Percentiles rank a stretch among this genome's conserved stretches.
These are phyloP conservation scores for Limnephilus auricula DNA, from an alignment of 2,888 invertebrate genomes.

Conservation along the genomic window DNA sequence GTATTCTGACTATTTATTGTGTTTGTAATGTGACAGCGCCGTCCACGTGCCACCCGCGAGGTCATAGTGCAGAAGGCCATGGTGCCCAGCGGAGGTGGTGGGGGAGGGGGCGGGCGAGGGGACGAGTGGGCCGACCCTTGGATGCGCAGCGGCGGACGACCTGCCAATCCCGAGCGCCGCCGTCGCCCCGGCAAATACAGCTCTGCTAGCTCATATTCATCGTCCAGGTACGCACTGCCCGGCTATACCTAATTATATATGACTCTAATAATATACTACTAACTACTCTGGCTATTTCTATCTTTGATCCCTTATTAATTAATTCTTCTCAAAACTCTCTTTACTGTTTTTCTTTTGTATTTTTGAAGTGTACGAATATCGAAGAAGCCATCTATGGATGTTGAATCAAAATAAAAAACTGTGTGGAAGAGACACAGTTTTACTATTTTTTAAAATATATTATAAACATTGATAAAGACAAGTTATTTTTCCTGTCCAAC, in stretches of 20 bases:
- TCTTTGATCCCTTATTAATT: background rate
- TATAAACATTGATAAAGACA: too few relatives aligned
- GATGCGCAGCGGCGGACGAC: slow-evolving; percentile 82
- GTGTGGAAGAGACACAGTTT: too few relatives aligned
- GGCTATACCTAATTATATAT: background rate
- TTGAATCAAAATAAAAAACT: too few relatives aligned
- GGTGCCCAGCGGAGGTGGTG: background rate
- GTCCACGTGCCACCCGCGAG: slow-evolving; percentile 82
- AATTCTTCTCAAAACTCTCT: background rate
- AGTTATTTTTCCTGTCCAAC: too few relatives aligned
- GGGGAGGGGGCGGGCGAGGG: slow-evolving; percentile 72
- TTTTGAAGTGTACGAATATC: too few relatives aligned
- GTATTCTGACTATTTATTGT: background rate
- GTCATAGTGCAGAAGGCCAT: slow-evolving; percentile 84
- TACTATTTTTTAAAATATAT: too few relatives aligned
- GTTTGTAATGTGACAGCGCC: slow-evolving; percentile 69
- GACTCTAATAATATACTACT: too few relatives aligned
- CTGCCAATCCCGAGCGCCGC: slow-evolving; percentile 63
- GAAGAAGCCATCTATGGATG: too few relatives aligned
- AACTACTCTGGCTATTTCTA: background rate
- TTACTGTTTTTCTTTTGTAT: background rate
- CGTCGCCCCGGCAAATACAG: slow-evolving; percentile 56
- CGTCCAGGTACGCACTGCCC: slow-evolving; percentile 72
- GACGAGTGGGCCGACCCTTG: slow-evolving; percentile 98
- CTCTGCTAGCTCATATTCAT: slow-evolving; percentile 75